These are phyloP conservation scores for Micromesistius poutassou DNA, from an alignment of 2,797 vertebrate genomes.

Conservation along the genomic window DNA sequence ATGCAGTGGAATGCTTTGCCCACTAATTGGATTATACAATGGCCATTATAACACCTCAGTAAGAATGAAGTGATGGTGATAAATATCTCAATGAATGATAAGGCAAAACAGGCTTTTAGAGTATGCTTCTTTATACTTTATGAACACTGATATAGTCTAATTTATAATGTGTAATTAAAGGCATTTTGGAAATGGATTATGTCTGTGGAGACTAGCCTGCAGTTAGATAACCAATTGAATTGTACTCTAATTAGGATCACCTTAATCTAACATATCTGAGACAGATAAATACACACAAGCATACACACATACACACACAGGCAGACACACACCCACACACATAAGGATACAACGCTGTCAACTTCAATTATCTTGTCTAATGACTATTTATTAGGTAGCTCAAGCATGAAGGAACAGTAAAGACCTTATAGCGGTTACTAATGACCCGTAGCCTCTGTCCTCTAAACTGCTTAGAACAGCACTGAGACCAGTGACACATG, in stretches of 20 bases:
- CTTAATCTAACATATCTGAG: too few species aligned
- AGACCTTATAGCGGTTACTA: background rate
- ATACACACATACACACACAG: background rate
- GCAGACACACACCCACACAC: slow-evolving; percentile 3
- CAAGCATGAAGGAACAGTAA: background rate
- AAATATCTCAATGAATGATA: background rate
- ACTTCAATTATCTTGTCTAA: background rate
- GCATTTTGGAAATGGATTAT: too few species aligned
- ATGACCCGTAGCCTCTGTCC: background rate
- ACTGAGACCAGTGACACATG: background rate
- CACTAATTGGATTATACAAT: background rate
- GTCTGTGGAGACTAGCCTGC: too few species aligned
- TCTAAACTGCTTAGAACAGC: background rate
- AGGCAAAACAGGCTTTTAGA: background rate
- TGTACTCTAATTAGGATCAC: too few species aligned
- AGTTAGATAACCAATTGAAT: too few species aligned
- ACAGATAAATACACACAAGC: too few species aligned
- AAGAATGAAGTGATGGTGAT: background rate
- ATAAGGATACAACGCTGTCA: background rate
- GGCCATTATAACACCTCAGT: background rate
- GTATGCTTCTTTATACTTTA: background rate
- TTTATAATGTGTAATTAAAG: background rate
- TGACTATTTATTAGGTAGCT: background rate
- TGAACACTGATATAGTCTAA: background rate
- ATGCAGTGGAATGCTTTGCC: background rate